Evolutionary conservation across 2,113 vertebrate genomes (phyloP), one percentile per base, ranked within the genome.

Genomic region (Peromyscus polionotus): DNA sequence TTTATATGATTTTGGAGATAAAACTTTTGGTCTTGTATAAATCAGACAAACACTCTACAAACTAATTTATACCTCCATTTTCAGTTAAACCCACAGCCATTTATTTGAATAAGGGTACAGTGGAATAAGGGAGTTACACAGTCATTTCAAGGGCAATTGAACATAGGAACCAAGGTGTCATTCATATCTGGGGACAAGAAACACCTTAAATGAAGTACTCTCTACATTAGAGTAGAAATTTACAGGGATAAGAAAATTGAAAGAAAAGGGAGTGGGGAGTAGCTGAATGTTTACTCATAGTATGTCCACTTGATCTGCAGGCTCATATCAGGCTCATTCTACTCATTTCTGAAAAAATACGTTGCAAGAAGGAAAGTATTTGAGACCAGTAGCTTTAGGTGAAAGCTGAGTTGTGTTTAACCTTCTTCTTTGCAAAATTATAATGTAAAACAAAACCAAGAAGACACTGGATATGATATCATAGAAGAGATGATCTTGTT

Each of bases 191-290:
- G 63, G 14, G 22, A 39, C 59, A 45, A 24, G 16, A 48, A 45
- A 9, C 3, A 8, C 16, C 24, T 24, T 83, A n/a, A 20, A 45
- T 42, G 59, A 67, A 19, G 4, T 14, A 5, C 42, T 51, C 24
- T 5, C 9, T 1, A 3, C 19, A 9, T 24, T 59, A 19, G 1
- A 24, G 4, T 45, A 1, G 31, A 59, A 24, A 42, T 28, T 10
- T 9, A 33, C 24, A 14, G 22, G 26, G 22, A 2, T 16, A 51
- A 57, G 31, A 3, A 63, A 57, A 63, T 73, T 45, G 36, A 10
- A n/a, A 5, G 20, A 19, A 31, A 31, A 1, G 14, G 3, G 16
- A 14, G 14, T 48, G 31, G 14, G 76, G 20, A 8, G 22, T 16
- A 59, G n/a, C 17, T 89, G 61, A 33, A 16, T 13, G 10, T 36